Base-by-base conservation (phyloP, 2,113 vertebrate species). In the Dipodomys stephensi region DNA sequence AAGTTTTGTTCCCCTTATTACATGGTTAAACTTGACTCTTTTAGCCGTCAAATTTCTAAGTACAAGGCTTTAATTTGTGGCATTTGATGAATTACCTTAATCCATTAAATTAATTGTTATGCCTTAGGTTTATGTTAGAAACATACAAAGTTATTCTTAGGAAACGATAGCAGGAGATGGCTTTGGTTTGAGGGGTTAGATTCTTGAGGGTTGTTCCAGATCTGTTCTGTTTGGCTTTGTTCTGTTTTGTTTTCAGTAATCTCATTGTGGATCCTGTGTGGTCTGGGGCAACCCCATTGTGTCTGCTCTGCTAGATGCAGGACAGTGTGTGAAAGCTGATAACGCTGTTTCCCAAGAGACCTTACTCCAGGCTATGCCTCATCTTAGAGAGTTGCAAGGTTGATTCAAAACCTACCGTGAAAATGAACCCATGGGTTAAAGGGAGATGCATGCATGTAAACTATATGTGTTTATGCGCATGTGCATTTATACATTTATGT, bases 41-140 rank as follows among this genome's bases (percentile, higher is more conserved):
- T 91, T 20, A 67, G 2, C 35, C 87, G 87, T 71, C 25, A 84
- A 89, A 92, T 4, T 68, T 92, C 25, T 60, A 94, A 78, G 32
- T 87, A 46, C 7, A 57, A 84, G 78, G 73, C 11, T 92, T 89
- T 83, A 87, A 90, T 85, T 78, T 88, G 74, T 5, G n/a, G 60
- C 57, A 92, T 71, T 76, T 87, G 20, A 20, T 25, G 85, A 81
- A 57, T 83, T 83, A 12, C 32, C 60, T 83, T 72, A 80, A 88
- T 73, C 49, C 3, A 35, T 57, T 94, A 81, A 85, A 80, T 94
- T 79, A 68, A 6, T 32, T 93, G 28, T 83, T 85, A 22, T 86
- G 6, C n/a, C 30, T 93, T 91, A 77, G n/a, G 77, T 86, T 72
- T 88, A 30, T 91, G n/a, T 93, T 83, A 39, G 44, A 32, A 69